These are phyloP conservation scores for Trichogramma pretiosum DNA, from an alignment of 1,140 invertebrate species.

Conservation along the genomic window DNA sequence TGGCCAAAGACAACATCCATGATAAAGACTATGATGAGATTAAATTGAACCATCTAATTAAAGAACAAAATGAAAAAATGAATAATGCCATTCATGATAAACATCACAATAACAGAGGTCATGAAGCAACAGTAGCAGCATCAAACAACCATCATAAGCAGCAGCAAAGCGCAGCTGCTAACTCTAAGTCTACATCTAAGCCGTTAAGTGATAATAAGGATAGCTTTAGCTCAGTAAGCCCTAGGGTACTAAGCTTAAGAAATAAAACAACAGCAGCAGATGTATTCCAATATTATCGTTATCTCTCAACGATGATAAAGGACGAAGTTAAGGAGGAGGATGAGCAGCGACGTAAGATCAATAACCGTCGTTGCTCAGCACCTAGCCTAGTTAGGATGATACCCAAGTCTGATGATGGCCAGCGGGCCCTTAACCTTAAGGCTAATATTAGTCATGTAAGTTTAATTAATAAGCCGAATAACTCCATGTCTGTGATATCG, in stretches of 20 bases:
- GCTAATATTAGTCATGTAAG: slow-evolving; percentile 42
- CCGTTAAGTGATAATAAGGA: slow-evolving; percentile 49
- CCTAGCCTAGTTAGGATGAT: slow-evolving; percentile 50
- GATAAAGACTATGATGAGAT: too few relatives aligned
- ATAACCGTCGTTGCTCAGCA: too few relatives aligned
- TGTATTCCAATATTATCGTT: background rate
- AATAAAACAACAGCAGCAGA: slow-evolving; percentile 3
- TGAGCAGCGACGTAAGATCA: too few relatives aligned
- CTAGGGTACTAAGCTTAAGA: slow-evolving; percentile 46
- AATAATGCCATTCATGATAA: slow-evolving; percentile 47
- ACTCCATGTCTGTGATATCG: slow-evolving; percentile 49
- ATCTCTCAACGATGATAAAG: slow-evolving; percentile 9
- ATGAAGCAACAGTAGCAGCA: background rate
- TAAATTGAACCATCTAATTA: too few relatives aligned
- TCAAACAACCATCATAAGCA: too few relatives aligned
- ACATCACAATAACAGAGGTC: slow-evolving; percentile 14
- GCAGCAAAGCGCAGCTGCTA: slow-evolving; percentile 30
- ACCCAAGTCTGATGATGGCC: slow-evolving; percentile 48
- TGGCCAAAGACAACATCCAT: too few relatives aligned
- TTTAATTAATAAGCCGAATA: slow-evolving; percentile 31
- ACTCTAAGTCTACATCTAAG: slow-evolving; percentile 48
- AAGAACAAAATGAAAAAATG: too few relatives aligned
- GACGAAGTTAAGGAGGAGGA: slow-evolving; percentile 36
- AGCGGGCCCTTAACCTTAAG: slow-evolving; percentile 45
- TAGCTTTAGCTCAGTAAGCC: slow-evolving; percentile 46